Evolutionary conservation across 2,113 vertebrate genomes (phyloP), one percentile per base, ranked within the genome.

Genomic region (Calyptommatus sinebrachiatus): DNA sequence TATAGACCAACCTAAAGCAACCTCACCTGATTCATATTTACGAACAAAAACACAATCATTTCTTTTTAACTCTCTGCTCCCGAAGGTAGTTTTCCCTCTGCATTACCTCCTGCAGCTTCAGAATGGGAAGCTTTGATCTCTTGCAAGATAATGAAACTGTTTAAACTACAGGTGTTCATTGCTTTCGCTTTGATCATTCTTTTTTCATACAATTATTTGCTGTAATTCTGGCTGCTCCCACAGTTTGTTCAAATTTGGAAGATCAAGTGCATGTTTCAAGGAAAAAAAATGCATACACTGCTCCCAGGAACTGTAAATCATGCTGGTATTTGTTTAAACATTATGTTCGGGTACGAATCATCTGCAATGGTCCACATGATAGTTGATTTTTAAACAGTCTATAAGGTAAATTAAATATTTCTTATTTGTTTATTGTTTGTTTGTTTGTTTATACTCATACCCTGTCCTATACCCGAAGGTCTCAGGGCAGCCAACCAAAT

Each of bases 101-200:
- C 4, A 1, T n/a, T 62, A 35, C 69, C 22, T 78, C 65, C 48
- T 60, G 45, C 48, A 14, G 22, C 14, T 83, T 29, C 29, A 22
- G n/a, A 26, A 85, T 45, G 7, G 8, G 46, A 28, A 10, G 10
- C 50, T 86, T 76, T 78, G 79, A 71, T 76, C 67, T 18, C 45
- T 29, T 46, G 29, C 21, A 73, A 79, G 48, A 78, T 41, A 80
- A 18, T 73, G 8, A 69, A 46, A 24, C 62, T 73, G 28, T 65
- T 65, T 61, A 70, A 31, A 63, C 84, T 57, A 62, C 77, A 70
- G 82, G 53, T 63, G 71, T 35, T 74, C 71, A 21, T 62, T 74
- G 35, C 28, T 48, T 45, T 68, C 48, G 22, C 71, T 78, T 78
- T 73, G 65, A 62, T 74, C 73, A 20, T 35, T 46, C 48, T 60